A percentile compares a stretch with the other conserved stretches of the same genome.
Conservation (phyloP, 2,888 invertebrate species). For the Drosophila atroscutellata region DNA sequence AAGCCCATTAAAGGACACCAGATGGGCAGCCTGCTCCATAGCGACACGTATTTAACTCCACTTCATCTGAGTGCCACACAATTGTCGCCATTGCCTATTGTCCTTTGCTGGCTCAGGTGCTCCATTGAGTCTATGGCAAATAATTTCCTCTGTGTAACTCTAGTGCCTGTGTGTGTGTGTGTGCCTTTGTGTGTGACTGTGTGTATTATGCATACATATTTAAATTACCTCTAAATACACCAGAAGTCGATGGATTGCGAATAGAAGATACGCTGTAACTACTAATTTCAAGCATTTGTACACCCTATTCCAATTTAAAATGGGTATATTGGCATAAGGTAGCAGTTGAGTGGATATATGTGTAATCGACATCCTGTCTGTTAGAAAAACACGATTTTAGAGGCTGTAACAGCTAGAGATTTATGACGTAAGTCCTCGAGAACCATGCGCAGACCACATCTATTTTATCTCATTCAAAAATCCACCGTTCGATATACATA, state of each 20-base stretch:
- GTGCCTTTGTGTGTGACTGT: not conserved
- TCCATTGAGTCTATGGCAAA: slow-evolving; percentile 37
- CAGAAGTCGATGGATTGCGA: not conserved
- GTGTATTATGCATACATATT: not conserved
- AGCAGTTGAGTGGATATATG: not conserved
- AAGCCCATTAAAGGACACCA: not conserved
- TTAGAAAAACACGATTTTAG: not conserved
- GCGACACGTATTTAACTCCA: slow-evolving; percentile 2
- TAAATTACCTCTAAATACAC: not conserved
- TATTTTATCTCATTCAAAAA: not conserved
- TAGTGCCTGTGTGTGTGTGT: not conserved
- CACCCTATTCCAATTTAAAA: not conserved
- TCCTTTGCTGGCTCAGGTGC: slow-evolving; percentile 26
- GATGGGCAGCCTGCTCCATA: slow-evolving; percentile 1
- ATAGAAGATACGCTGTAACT: not conserved
- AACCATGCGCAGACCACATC: not conserved
- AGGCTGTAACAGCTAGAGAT: not conserved
- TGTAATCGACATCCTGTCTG: no score
- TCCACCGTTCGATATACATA: not conserved
- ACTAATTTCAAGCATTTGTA: not conserved
- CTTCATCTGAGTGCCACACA: slow-evolving; percentile 7
- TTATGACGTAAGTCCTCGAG: not conserved
- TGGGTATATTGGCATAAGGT: not conserved
- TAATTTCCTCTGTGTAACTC: slow-evolving; percentile 10
- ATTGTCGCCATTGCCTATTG: no score